Evolutionary conservation across 2,888 invertebrate species (phyloP).

Genomic region (Meiosimyza platycephala): DNA sequence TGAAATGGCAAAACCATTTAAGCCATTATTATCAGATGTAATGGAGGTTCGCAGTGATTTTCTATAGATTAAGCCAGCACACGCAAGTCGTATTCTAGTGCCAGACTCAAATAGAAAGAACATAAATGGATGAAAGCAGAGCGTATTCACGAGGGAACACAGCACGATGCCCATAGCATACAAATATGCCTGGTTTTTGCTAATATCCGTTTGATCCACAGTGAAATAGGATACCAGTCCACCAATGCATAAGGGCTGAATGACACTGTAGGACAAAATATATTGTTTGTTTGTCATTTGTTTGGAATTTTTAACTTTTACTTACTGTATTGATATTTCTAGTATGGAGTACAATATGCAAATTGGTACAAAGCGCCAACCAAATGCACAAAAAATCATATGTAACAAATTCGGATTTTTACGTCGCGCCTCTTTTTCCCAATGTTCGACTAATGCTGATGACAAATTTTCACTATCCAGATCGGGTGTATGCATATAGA

Average conservation of each 20-base stretch:
- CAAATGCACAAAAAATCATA: conserved; percentile 67
- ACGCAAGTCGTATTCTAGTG: conserved; percentile 77
- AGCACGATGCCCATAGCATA: conserved; percentile 76
- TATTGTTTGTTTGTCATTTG: background rate
- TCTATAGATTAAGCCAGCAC: conserved; percentile 78
- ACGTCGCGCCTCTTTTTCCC: conserved; percentile 64
- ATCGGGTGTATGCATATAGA: conserved; percentile 57
- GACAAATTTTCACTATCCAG: conserved; percentile 69
- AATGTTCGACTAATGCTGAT: conserved; percentile 64
- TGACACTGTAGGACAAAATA: conserved; percentile 68
- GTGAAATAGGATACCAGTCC: conserved; percentile 74
- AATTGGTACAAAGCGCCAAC: conserved; percentile 60
- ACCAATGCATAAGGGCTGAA: conserved; percentile 75
- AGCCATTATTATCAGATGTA: conserved; percentile 85
- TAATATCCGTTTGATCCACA: conserved; percentile 68
- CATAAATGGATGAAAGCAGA: conserved; percentile 81
- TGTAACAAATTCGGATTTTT: conserved; percentile 66
- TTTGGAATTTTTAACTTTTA: background rate
- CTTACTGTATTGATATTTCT: conserved; percentile 63
- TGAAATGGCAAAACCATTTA: conserved; percentile 82
- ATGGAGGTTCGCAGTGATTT: conserved; percentile 79
- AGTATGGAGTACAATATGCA: conserved; percentile 61
- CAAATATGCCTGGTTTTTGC: conserved; percentile 72
- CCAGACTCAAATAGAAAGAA: conserved; percentile 77
- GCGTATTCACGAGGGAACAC: conserved; percentile 69